Base-by-base conservation (phyloP, 2,113 vertebrate genomes). In the Campylorhamphus procurvoides region DNA sequence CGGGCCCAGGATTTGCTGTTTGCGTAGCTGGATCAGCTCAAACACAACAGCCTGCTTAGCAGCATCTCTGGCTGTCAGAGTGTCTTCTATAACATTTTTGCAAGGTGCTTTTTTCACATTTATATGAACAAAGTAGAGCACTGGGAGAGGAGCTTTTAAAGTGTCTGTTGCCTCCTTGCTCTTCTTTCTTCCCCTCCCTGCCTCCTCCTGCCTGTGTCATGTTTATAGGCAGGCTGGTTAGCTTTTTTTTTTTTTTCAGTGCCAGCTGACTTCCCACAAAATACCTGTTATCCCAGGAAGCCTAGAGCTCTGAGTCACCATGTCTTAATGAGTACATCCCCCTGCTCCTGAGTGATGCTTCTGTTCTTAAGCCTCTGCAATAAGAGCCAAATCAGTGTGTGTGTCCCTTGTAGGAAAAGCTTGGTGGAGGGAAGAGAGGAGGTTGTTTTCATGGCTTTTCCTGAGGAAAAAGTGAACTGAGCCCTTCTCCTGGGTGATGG, bases 81-180 rank as follows among this genome's bases (percentile, higher is more conserved):
- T 49, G 47, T 31, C 52, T 78, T 68, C 77, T 35, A 1, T 25
- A 66, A 76, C 3, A 1, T 46, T 84, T 94, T 78, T 68, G 31
- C 37, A 53, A 89, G 71, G 40, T 1, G 7, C 11, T 76, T 83
- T 59, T 53, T 59, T 46, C 62, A 73, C 3, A 0, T 76, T 79
- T 73, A 60, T 35, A 18, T 28, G 68, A 95, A 94, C 88, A 92
- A 89, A 94, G 85, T 46, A 28, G 79, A 80, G 56, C 2, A 0
- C 33, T 14, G 40, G 31, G 88, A 93, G 79, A 88, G 47, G 81
- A 86, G 76, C 63, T 89, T 95, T 86, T 93, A 50, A 95, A 95
- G 81, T 81, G 90, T 81, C 83, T 86, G 39, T 71, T 90, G 27
- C 33, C 20, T 94, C 60, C 29, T 16, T 81, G 64, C 56, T 87